These are phyloP conservation scores for Pogonognathellus flavescens DNA, from an alignment of 1,140 invertebrate genomes.

Conservation along the genomic window DNA sequence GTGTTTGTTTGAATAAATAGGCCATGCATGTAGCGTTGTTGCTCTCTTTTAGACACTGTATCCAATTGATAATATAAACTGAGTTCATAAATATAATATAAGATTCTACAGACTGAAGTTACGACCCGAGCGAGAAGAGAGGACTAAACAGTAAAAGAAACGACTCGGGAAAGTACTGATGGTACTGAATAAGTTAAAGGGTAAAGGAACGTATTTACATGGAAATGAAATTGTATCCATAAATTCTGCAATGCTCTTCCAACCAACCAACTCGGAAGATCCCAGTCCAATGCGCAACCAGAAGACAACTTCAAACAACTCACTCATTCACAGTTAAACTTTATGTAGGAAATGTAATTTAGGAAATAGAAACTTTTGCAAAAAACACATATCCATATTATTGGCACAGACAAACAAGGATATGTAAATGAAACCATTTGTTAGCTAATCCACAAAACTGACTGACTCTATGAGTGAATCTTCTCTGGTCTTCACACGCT, in stretches of 20 bases:
- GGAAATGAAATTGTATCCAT: constrained; percentile 37
- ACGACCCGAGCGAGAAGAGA: neutral
- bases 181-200: constrained; percentile 8
- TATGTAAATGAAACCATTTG: too few species aligned
- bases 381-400: too few species aligned
- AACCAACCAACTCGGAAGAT: constrained; percentile 5
- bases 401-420: too few species aligned
- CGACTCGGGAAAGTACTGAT: neutral
- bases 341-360: neutral
- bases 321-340: neutral
- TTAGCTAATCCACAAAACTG: too few species aligned
- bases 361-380: too few species aligned
- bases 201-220: constrained; percentile 25
- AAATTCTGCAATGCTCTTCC: neutral
- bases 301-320: neutral
- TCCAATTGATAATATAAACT: too few species aligned
- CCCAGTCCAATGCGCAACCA: neutral
- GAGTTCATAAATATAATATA: too few species aligned
- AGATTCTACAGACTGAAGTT: neutral
- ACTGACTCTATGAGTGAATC: too few species aligned
- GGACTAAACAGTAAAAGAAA: neutral
- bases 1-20: too few species aligned
- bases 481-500: too few species aligned
- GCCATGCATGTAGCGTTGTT: too few species aligned
- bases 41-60: too few species aligned